Evolutionary conservation across 2,113 vertebrate genomes (phyloP).

Genomic region (Anoura caudifer): DNA sequence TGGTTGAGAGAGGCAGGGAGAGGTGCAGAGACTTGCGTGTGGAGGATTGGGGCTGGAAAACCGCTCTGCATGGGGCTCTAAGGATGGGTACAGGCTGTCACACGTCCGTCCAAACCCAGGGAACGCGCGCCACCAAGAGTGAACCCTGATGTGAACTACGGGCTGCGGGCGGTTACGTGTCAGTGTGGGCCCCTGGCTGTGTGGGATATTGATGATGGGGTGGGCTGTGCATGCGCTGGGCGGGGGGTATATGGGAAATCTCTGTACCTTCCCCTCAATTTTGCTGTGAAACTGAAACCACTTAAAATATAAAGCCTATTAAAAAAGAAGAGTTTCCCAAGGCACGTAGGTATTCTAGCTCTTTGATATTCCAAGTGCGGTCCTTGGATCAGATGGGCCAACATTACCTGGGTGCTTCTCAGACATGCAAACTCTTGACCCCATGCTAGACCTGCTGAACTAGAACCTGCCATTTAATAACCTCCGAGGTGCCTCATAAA

Average conservation of each 20-base stretch:
- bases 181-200: rapidly evolving
- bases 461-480: not conserved
- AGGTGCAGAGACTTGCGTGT: not conserved
- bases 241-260: not conserved
- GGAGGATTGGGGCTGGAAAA: too few species aligned
- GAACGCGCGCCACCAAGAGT: not conserved
- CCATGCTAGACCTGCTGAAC: not conserved
- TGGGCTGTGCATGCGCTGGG: not conserved
- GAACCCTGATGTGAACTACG: rapidly evolving
- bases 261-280: not conserved
- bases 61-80: too few species aligned
- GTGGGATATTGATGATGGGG: too few species aligned
- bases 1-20: not conserved
- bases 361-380: not conserved
- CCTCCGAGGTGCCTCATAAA: not conserved
- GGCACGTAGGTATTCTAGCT: not conserved
- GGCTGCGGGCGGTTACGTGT: not conserved
- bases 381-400: not conserved
- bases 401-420: not conserved
- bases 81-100: not conserved
- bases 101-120: not conserved
- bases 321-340: not conserved
- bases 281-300: not conserved
- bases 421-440: not conserved
- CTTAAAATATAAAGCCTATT: not conserved